Conservation (phyloP, 2,797 vertebrate species). For the Chrysocyon brachyurus region DNA sequence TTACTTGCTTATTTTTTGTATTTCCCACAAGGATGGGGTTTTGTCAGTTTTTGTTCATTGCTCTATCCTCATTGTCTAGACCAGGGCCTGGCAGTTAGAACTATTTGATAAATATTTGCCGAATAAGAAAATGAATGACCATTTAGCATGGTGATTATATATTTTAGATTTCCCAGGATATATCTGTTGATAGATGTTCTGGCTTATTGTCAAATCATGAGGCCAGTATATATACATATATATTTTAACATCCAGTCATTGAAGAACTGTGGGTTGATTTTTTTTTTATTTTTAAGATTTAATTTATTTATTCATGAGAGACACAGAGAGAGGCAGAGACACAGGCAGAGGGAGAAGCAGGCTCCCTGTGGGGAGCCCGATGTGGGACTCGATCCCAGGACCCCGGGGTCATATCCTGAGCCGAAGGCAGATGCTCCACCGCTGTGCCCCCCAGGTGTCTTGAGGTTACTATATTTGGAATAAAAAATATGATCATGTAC, state of each 20-base stretch:
- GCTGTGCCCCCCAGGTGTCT: too few species aligned
- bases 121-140: not conserved
- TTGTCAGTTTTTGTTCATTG: not conserved
- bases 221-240: not conserved
- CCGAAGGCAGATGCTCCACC: too few species aligned
- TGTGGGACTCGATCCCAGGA: too few species aligned
- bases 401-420: too few species aligned
- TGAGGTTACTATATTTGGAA: not conserved
- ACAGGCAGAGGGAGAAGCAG: too few species aligned
- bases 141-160: not conserved
- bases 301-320: too few species aligned
- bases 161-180: not conserved
- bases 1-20: not conserved
- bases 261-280: too few species aligned
- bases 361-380: too few species aligned
- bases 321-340: too few species aligned
- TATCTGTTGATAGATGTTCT: not conserved
- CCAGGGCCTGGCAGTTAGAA: not conserved
- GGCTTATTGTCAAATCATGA: not conserved
- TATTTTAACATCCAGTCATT: too few species aligned
- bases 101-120: not conserved
- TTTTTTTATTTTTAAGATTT: too few species aligned
- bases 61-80: constrained; percentile 17
- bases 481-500: not conserved
- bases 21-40: not conserved